Evolutionary conservation across 92 coral and sea anemone species (phyloP), one percentile per base, ranked within the genome.

Genomic region (Isaurus tuberculatus): DNA sequence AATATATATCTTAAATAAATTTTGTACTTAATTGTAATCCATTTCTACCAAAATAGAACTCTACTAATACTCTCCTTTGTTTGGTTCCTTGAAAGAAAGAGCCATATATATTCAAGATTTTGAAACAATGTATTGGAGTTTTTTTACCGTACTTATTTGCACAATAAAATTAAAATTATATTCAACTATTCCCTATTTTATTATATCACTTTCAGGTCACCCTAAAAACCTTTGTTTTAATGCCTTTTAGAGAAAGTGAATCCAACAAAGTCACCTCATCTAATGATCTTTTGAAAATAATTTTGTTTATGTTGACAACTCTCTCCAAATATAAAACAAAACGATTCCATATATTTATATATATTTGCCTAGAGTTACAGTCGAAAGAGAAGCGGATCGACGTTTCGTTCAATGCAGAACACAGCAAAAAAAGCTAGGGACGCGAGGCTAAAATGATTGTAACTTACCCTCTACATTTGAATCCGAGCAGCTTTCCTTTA

Each of bases 401-500:
- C n/a, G n/a, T n/a, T n/a, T n/a, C n/a, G n/a, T n/a, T n/a, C n/a
- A n/a, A n/a, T n/a, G n/a, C n/a, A n/a, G n/a, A n/a, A n/a, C n/a
- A n/a, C n/a, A n/a, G n/a, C n/a, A 46, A 2, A 46, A 9, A 46
- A 51, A 17, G 60, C 6, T 51, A 51, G 20, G 5, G 60, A 55
- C 25, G 63, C 23, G 20, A 19, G 19, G 25, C 61, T 53, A 53
- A 19, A 25, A 53, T 33, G 8, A 10, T 75, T 23, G 6, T 46
- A 37, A 49, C 82, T 77, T 77, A 77, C 82, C 70, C 8, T 60
- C 46, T 14, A 11, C n/a, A 10, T 77, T 36, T 20, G 33, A n/a
- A 15, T 58, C 70, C 31, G 70, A 58, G 43, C 82, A 77, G 53
- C 27, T 65, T 33, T 77, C 82, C 58, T 77, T 77, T 34, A 60